Evolutionary conservation across 1,140 invertebrate genomes (phyloP).

Genomic region (Neomicropteryx cornuta): DNA sequence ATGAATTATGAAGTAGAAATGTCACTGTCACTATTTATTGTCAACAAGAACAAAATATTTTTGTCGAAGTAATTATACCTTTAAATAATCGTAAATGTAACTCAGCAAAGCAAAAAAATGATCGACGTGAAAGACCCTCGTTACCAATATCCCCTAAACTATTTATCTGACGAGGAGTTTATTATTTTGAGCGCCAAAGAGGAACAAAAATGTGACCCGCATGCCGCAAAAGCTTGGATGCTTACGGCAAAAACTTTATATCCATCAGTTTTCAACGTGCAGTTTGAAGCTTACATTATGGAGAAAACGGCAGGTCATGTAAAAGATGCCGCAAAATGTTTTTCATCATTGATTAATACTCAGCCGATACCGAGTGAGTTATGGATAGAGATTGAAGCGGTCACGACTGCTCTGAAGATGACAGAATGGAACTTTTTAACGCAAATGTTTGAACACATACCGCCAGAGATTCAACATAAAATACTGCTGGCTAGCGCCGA

Average conservation of each 20-base stretch:
- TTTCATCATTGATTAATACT: conserved; percentile 44
- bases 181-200: conserved; percentile 65
- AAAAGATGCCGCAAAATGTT: conserved; percentile 73
- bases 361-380: conserved; percentile 44
- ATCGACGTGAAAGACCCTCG: too few species aligned
- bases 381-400: conserved; percentile 68
- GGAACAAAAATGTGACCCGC: conserved; percentile 55
- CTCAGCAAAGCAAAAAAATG: too few species aligned
- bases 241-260: conserved; percentile 81
- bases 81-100: too few species aligned
- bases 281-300: conserved; percentile 74
- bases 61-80: too few species aligned
- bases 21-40: too few species aligned
- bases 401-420: conserved; percentile 60
- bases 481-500: conserved; percentile 71
- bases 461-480: conserved; percentile 61
- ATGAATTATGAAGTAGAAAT: too few species aligned
- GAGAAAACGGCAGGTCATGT: conserved; percentile 70
- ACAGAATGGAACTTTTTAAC: conserved; percentile 42
- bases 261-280: conserved; percentile 74
- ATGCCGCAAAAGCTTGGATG: conserved; percentile 80
- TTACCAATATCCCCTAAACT: too few species aligned
- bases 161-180: conserved; percentile 70
- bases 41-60: too few species aligned
- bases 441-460: conserved; percentile 57